Conservation (phyloP, 2,888 invertebrate genomes). For the Myopa testacea region DNA sequence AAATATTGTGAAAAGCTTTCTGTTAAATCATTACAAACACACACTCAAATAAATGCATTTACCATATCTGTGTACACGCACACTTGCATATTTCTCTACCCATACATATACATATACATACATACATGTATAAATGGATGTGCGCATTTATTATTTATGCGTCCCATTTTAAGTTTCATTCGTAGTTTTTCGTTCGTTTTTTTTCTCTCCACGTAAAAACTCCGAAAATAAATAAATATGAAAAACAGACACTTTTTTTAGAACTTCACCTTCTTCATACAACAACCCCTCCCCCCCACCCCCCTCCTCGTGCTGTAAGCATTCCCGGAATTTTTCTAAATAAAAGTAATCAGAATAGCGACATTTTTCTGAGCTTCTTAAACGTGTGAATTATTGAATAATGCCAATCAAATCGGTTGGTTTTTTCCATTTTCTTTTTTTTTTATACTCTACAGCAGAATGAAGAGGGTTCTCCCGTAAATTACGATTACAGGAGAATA, state of each 20-base stretch:
- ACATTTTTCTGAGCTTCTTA: neutral
- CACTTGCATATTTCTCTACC: neutral
- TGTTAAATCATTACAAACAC: neutral
- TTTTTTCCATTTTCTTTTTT: neutral
- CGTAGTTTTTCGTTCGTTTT: neutral
- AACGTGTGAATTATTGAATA: neutral
- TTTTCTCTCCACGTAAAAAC: no score
- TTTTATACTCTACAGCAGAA: no score
- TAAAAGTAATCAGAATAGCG: neutral
- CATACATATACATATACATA: neutral
- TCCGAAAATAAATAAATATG: neutral
- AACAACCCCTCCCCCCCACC: no score
- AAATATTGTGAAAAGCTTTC: neutral
- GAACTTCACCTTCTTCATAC: neutral
- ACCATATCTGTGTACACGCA: neutral
- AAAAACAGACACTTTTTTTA: neutral
- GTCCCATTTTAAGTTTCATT: neutral
- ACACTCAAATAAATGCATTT: neutral
- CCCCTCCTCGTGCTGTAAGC: no score
- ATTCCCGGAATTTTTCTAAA: neutral
- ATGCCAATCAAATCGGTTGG: neutral
- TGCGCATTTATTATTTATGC: conserved; percentile 6
- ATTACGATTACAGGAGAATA: no score
- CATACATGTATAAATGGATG: neutral
- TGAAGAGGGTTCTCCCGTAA: no score